Evolutionary conservation across 2,797 vertebrate genomes (phyloP), one percentile per base, ranked within the genome.

Genomic region (Coregonus ussuriensis): DNA sequence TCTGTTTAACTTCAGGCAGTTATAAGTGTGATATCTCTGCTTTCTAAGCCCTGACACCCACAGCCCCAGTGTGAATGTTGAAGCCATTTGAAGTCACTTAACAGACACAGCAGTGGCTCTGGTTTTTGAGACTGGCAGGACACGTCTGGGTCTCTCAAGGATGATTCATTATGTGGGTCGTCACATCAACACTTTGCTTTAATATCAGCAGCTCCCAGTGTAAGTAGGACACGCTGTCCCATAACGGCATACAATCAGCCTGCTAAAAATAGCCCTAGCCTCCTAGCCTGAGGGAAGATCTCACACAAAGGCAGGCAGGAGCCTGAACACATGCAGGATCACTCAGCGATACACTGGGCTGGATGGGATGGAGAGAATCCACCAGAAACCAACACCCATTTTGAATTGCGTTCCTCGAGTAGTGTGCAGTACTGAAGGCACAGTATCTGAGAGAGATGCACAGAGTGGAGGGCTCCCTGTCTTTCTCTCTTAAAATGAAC

Each of bases 141-240:
- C 77, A 74, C 5, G 74, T 71, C 54, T 37, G 15, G 31, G 11
- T 84, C 89, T 85, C 86, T 29, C 6, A 82, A 83, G 87, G 81
- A 76, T 35, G 63, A 78, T 79, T 89, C 81, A 86, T 86, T 84
- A 76, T 80, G 65, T 47, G 74, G 89, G 88, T 89, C 83, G 89
- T 89, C 89, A 90, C 90, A 91, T 89, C 88, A 92, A 93, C 91
- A 92, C 91, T 47, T 87, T 88, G 86, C 86, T 90, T 90, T 89
- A 91, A 89, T 91, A 86, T 91, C 87, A 90, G 86, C 90, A 90
- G 56, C 56, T 62, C 83, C 79, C 75, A 74, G 86, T 89, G 84
- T 93, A 94, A 93, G 91, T 94, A 94, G 93, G 93, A 91, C 93
- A 92, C 88, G 85, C 89, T 90, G 91, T 91, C 91, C 92, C 91